phyloP scores from a whole-genome alignment of 2,888 invertebrate species.

The Brachyopa scutellaris region DNA sequence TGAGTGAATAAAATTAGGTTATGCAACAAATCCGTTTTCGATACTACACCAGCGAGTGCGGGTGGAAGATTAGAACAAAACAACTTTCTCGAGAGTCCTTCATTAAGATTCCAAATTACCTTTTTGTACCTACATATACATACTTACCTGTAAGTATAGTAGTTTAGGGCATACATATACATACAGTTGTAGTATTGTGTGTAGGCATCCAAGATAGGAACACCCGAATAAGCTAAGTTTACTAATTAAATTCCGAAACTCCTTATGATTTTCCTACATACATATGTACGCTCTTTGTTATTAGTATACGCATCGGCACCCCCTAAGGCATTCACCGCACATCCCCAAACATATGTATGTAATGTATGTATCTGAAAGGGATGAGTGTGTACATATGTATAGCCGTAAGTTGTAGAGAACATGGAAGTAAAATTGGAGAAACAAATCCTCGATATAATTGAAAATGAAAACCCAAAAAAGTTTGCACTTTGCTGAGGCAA shows the following conservation, averaged over 20 bases:
- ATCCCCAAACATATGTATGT: not conserved
- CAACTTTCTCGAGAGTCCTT: constrained; percentile 44
- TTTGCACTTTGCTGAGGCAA: constrained; percentile 48
- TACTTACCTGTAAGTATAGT: constrained; percentile 10
- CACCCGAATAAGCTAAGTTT: constrained; percentile 48
- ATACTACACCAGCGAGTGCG: constrained; percentile 5
- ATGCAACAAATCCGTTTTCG: constrained; percentile 51
- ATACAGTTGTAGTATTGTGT: constrained; percentile 11
- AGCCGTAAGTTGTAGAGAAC: not conserved
- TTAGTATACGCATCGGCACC: constrained; percentile 34
- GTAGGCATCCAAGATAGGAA: constrained; percentile 16
- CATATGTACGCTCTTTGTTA: constrained; percentile 37
- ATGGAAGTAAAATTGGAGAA: constrained; percentile 43
- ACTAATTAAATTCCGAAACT: constrained; percentile 64
- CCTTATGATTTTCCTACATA: constrained; percentile 40
- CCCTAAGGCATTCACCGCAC: constrained; percentile 13
- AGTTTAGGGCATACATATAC: no score
- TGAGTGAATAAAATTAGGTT: constrained; percentile 43
- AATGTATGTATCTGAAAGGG: not conserved
- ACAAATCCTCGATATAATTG: constrained; percentile 70
- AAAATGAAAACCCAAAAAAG: constrained; percentile 69
- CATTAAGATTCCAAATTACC: constrained; percentile 57
- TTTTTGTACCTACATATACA: not conserved
- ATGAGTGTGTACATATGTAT: not conserved
- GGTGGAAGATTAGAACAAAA: constrained; percentile 41